phyloP scores from a whole-genome alignment of 1,140 invertebrate genomes.

The Tetranychus urticae region DNA sequence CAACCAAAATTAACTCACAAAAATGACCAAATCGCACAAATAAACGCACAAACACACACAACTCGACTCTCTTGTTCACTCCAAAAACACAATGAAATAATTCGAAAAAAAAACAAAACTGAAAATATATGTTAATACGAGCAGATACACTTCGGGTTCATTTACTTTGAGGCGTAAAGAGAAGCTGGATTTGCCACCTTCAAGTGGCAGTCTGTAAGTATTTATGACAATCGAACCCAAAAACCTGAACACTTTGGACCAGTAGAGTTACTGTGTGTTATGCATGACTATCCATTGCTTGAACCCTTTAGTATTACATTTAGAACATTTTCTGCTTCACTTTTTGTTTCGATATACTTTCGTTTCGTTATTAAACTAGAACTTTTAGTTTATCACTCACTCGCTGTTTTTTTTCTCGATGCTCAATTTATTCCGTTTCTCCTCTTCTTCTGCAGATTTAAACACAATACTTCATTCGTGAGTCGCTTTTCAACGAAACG shows the following conservation, averaged over 20 bases:
- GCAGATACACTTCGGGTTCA: constrained; percentile 12
- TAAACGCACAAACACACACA: too few relatives aligned
- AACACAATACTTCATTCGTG: constrained; percentile 71
- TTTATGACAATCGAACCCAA: not conserved
- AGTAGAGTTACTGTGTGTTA: not conserved
- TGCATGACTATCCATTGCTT: not conserved
- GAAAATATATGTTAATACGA: not conserved
- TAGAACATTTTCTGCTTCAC: too few relatives aligned
- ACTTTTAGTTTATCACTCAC: not conserved
- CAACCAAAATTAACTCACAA: too few relatives aligned
- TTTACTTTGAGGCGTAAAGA: constrained; percentile 14
- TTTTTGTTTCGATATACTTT: too few relatives aligned
- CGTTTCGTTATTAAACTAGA: too few relatives aligned
- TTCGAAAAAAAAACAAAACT: too few relatives aligned
- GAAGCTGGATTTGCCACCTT: constrained; percentile 12
- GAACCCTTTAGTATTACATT: not conserved
- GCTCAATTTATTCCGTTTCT: not conserved
- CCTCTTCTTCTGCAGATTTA: constrained; percentile 33
- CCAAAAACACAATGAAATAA: too few relatives aligned
- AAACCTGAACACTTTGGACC: not conserved
- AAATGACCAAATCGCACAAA: too few relatives aligned
- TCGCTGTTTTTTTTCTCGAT: not conserved
- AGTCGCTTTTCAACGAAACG: constrained; percentile 60
- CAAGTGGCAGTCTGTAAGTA: constrained; percentile 14
- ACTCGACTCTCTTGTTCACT: too few relatives aligned